Base-by-base conservation (phyloP, 2,888 invertebrate species). In the Drosophila demipolita region DNA sequence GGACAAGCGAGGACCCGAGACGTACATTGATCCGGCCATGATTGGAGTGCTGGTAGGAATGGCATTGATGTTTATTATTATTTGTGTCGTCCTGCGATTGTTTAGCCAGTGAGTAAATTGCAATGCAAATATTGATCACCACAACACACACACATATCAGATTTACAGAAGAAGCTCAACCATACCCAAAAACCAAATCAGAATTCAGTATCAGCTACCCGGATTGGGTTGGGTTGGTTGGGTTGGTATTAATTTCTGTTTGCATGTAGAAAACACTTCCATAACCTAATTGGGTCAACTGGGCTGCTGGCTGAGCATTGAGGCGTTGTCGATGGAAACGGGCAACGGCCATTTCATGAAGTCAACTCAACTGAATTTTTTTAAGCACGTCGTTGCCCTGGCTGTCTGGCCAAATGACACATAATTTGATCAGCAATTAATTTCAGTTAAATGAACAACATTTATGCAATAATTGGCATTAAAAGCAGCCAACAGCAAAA, bases 31-130 rank as follows among this genome's bases (percentile, higher is more conserved):
- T 93, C 97, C 97, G 52, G 97, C 97, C 57, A 98, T 97, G 98
- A 97, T 98, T 92, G 96, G 97, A 62, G 96, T 98, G 61, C 95
- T 98, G 83, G 97, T 97, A 75, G 98, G 96, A 66, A 97, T 98
- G 96, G 97, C 96, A 77, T 95, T 98, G 83, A 98, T 98, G 98
- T 98, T 98, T 93, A 95, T 98, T 93, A 97, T 98, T 93, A 97
- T 98, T 91, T 98, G 98, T 94, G 97, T 98, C 85, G 98, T 98
- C 57, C 95, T 98, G 73, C 95, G 97, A 90, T 95, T 98, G 86
- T 98, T 98, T 94, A 97, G 97, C 96, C 97, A 96, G 98, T 98
- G 94, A 95, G 95, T 94, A 91, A 86, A 78, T 85, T 89, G 82
- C 81, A 81, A 78, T 77, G 89, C 85, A 83, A 88, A 88, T 86